Evolutionary conservation across 2,888 invertebrate genomes (phyloP).

Genomic region (Anoplius nigerrimus): DNA sequence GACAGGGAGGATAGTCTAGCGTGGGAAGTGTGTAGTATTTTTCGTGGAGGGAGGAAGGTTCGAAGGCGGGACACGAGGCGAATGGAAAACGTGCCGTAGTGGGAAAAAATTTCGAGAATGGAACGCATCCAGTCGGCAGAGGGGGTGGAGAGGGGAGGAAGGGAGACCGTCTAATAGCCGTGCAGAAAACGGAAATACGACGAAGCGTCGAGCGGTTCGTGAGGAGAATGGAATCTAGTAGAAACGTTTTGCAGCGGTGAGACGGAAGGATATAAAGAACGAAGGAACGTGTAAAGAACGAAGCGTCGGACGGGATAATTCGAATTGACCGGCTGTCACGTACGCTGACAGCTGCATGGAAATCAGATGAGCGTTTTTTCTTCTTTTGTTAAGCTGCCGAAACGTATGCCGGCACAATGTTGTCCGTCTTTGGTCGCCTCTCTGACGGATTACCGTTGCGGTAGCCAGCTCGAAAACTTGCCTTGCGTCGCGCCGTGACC

Average conservation of each 20-base stretch:
- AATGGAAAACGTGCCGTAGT: too few relatives aligned
- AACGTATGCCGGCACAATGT: constrained; percentile 5
- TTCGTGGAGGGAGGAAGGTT: not conserved
- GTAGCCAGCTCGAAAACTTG: too few relatives aligned
- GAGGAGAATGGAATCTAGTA: constrained; percentile 19
- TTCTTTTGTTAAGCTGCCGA: constrained; percentile 27
- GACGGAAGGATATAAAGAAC: not conserved
- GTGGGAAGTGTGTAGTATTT: not conserved
- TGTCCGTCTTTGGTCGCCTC: constrained; percentile 17
- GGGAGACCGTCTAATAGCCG: not conserved
- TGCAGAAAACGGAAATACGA: constrained; percentile 4
- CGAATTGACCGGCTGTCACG: constrained; percentile 62
- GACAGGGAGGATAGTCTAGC: not conserved
- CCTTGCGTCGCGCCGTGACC: too few relatives aligned
- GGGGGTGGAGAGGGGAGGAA: not conserved
- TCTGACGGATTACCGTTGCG: too few relatives aligned
- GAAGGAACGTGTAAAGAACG: constrained; percentile 20
- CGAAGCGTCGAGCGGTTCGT: not conserved
- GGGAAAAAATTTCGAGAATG: not conserved
- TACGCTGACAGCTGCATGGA: constrained; percentile 70
- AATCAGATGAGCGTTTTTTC: constrained; percentile 59
- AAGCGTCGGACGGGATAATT: constrained; percentile 22
- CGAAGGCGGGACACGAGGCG: not conserved
- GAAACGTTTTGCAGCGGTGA: not conserved
- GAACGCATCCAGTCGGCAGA: not conserved